A percentile compares a stretch with the other conserved stretches of the same genome.
phyloP scores from a whole-genome alignment of 2,113 vertebrate species.

The Campylomormyrus numenius region DNA sequence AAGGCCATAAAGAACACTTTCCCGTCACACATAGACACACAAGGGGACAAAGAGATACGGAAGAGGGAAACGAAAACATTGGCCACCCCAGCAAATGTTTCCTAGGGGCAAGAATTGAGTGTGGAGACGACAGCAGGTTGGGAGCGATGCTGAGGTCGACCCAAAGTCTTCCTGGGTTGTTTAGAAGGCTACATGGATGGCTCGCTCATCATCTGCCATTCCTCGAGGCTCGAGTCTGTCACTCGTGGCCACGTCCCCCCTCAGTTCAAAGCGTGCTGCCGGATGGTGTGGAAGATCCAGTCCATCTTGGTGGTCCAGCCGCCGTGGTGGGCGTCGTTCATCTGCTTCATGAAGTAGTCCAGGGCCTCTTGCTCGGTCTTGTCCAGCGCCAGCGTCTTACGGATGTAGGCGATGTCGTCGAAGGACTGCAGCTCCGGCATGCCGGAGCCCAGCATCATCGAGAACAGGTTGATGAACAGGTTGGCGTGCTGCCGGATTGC shows the following conservation, averaged over 20 bases:
- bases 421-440: constrained; percentile 97
- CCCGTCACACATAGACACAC: background rate
- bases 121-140: background rate
- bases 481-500: constrained; percentile 93
- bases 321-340: constrained; percentile 97
- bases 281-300: constrained; percentile 99
- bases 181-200: background rate
- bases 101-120: background rate
- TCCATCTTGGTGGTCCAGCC: constrained; percentile 99
- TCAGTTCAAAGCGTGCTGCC: constrained; percentile 95
- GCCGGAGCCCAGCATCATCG: constrained; percentile 94
- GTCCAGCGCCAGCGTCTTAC: constrained; percentile 92
- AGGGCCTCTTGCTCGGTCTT: constrained; percentile 89
- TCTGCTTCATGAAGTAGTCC: constrained; percentile 99
- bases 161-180: background rate
- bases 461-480: constrained; percentile 95
- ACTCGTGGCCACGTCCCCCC: background rate
- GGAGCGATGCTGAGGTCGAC: background rate
- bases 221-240: background rate
- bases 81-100: background rate
- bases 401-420: constrained; percentile 90
- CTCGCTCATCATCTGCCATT: background rate
- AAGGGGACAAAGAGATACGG: background rate
- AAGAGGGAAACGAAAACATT: background rate
- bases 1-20: constrained; percentile 3